Evolutionary conservation across 1,140 invertebrate genomes (phyloP).

Genomic region (Caenorhabditis latens): DNA sequence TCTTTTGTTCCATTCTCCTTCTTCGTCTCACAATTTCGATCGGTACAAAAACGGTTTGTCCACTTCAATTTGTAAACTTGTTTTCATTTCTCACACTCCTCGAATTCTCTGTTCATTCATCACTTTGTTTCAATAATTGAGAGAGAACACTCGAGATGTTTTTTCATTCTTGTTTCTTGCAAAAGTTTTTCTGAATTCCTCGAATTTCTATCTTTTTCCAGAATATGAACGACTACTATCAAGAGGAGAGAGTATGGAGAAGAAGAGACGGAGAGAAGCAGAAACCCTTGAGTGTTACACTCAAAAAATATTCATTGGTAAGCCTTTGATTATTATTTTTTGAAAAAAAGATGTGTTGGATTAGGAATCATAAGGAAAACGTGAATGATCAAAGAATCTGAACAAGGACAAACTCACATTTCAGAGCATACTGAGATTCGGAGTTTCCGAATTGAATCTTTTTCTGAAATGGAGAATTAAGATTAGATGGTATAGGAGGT

Average conservation of each 20-base stretch:
- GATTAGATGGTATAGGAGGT: too few species aligned
- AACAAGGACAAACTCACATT: too few species aligned
- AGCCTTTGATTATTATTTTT: too few species aligned
- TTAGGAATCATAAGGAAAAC: background rate
- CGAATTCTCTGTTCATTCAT: background rate
- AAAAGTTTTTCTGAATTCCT: too few species aligned
- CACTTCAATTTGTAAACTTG: constrained; percentile 53
- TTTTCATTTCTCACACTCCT: constrained; percentile 2
- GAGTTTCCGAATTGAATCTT: too few species aligned
- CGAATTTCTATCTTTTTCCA: background rate
- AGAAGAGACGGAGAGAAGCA: constrained; percentile 12
- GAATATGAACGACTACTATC: constrained; percentile 32
- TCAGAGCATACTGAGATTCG: too few species aligned
- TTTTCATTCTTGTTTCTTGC: background rate
- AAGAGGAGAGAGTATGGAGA: constrained; percentile 19
- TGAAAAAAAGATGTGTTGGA: background rate
- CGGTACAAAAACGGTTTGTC: constrained; percentile 12
- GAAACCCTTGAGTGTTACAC: constrained; percentile 44
- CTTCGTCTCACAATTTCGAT: constrained; percentile 45
- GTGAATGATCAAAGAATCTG: too few species aligned
- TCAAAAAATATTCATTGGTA: constrained; percentile 50
- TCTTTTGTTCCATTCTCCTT: constrained; percentile 2
- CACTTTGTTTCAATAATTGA: background rate
- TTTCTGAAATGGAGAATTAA: too few species aligned
- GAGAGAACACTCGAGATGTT: background rate